Evolutionary conservation across 1,140 invertebrate species (phyloP), one percentile per base, ranked within the genome.

Genomic region (Heliconius melpomene): DNA sequence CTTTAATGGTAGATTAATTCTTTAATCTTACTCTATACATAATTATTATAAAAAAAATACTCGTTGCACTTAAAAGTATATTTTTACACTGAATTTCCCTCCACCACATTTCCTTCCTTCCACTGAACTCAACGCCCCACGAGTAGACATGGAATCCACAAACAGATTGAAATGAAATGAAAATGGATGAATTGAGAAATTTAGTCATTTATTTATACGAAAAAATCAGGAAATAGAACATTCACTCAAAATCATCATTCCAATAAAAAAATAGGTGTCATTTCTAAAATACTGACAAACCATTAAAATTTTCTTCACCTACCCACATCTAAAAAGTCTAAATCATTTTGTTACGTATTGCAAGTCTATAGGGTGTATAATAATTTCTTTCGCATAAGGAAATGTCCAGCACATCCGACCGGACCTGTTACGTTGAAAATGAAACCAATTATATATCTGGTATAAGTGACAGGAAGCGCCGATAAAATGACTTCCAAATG

Each of bases 341-440:
- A 26, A 29, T 29, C 9, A 71, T 74, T 75, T 72, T 71, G 52
- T 57, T n/a, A 8, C 82, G 84, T 90, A 88, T 88, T 82, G 73
- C 81, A 60, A 79, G 73, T 20, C 60, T 3, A 77, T 84, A 89
- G 80, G 75, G 89, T 86, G 50, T 73, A 86, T 85, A 87, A 87
- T 90, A 79, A 80, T 75, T 74, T 79, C 84, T 82, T 82, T 78
- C 83, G 82, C 82, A 86, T 79, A 84, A 82, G 85, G 79, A 80
- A 81, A 89, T 87, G 89, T 92, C 89, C 89, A 82, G 83, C 84
- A 90, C 82, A 84, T 83, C 32, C 84, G 84, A 87, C 86, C 81
- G 87, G 87, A 91, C 91, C 89, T 94, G 92, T 86, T 93, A 89
- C 90, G 86, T 93, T 84, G 84, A 91, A 94, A 93, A 94, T 94